Percentiles rank a stretch among this genome's conserved stretches.
Conservation (phyloP, 2,797 vertebrate species). For the Coracias cyanogaster region DNA sequence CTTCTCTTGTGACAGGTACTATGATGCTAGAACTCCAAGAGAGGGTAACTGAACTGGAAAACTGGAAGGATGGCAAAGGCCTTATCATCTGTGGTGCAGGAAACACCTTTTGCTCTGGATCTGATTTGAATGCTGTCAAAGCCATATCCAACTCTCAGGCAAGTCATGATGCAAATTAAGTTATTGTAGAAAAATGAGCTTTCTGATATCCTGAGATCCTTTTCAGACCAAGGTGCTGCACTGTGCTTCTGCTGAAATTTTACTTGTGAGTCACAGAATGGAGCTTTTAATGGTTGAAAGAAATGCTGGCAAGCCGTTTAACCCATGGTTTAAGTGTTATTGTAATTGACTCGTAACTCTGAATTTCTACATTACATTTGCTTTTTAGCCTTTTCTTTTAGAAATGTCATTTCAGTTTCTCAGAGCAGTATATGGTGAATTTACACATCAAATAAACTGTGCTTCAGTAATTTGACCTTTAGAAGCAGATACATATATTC, state of each 20-base stretch:
- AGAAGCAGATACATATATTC: background rate
- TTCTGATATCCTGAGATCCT: background rate
- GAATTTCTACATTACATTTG: background rate
- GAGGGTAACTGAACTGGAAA: slow-evolving; percentile 88
- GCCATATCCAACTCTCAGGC: slow-evolving; percentile 87
- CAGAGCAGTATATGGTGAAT: background rate
- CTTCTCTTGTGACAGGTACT: slow-evolving; percentile 80
- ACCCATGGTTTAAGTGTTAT: background rate
- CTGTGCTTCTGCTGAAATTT: background rate
- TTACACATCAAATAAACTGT: background rate
- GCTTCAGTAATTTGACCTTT: slow-evolving; percentile 15
- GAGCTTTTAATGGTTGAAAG: background rate
- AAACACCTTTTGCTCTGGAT: slow-evolving; percentile 94
- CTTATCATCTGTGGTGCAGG: slow-evolving; percentile 89
- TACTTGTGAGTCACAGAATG: background rate
- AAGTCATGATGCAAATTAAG: slow-evolving; percentile 10
- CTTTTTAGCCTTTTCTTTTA: background rate
- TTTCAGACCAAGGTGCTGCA: background rate
- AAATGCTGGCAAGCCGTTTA: background rate
- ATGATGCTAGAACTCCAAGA: slow-evolving; percentile 96
- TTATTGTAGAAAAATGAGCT: background rate
- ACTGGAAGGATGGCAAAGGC: slow-evolving; percentile 93
- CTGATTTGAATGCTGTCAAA: slow-evolving; percentile 90
- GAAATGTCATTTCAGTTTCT: slow-evolving; percentile 5
- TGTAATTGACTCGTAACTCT: background rate